Percentiles rank a stretch among this genome's conserved stretches.
These are phyloP conservation scores for Cheirogaleus major DNA, from an alignment of 2,797 vertebrate species.

Conservation along the genomic window DNA sequence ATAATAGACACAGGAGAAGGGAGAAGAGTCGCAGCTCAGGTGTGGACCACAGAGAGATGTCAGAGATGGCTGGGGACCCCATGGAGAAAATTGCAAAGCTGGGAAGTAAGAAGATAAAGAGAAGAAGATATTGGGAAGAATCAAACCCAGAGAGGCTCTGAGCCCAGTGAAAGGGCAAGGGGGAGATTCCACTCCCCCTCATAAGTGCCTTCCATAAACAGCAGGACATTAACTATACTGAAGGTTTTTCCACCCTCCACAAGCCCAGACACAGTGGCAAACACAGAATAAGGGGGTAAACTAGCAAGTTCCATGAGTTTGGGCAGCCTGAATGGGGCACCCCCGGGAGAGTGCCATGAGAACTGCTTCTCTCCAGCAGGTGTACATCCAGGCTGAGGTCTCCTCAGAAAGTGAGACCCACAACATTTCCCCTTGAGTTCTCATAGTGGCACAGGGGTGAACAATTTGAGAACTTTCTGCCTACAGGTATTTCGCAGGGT, in stretches of 20 bases:
- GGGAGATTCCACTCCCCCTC: background rate
- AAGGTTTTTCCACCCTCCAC: background rate
- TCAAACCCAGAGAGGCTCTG: background rate
- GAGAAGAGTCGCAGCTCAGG: background rate
- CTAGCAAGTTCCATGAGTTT: background rate
- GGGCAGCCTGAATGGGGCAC: background rate
- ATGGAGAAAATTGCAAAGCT: background rate
- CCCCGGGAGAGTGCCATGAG: background rate
- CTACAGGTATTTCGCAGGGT: background rate
- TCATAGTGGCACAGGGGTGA: background rate
- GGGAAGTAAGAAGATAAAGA: background rate
- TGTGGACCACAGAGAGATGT: background rate
- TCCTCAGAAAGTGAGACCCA: background rate
- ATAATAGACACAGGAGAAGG: background rate
- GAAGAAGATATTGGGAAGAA: background rate
- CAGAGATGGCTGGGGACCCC: background rate
- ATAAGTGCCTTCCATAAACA: background rate
- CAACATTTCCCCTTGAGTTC: background rate
- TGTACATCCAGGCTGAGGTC: background rate
- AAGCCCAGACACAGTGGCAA: background rate
- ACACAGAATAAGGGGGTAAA: background rate
- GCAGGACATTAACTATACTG: background rate
- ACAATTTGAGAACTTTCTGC: background rate
- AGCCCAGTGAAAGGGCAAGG: background rate
- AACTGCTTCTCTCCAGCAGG: background rate